These are phyloP conservation scores for Xenopus laevis DNA, from an alignment of 2,113 vertebrate species.

Conservation along the genomic window DNA sequence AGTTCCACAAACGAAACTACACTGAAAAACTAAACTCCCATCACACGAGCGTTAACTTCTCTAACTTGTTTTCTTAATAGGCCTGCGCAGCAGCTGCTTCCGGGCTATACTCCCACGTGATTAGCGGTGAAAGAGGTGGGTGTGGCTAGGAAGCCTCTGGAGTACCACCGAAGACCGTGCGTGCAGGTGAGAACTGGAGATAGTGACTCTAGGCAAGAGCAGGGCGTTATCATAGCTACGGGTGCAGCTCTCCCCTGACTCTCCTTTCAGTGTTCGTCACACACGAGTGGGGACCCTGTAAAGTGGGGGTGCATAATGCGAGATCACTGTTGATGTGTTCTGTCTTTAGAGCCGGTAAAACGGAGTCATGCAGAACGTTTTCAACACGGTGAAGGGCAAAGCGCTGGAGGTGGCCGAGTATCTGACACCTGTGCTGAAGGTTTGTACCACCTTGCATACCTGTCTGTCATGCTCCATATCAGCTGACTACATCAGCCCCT, in stretches of 20 bases:
- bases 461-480: no score
- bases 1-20: no score
- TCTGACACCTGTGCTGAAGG: conserved; percentile 93
- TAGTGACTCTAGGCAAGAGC: background rate
- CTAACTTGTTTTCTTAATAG: background rate
- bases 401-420: conserved; percentile 94
- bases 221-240: background rate
- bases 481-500: no score
- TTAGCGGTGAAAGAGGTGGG: conserved; percentile 35
- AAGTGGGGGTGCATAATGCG: background rate
- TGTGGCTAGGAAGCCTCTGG: conserved; percentile 9
- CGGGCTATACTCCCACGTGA: conserved; percentile 34
- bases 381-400: conserved; percentile 94
- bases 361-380: conserved; percentile 87
- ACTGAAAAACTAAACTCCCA: no score
- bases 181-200: background rate
- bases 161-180: background rate
- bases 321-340: background rate
- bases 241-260: background rate
- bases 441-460: conserved; percentile 49
- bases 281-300: background rate
- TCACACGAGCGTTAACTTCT: no score
- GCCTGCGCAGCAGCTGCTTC: conserved; percentile 13
- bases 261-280: background rate
- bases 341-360: conserved; percentile 7